A percentile compares a stretch with the other conserved stretches of the same genome.
Conservation (phyloP, 2,113 vertebrate species). For the Bubo bubo region DNA sequence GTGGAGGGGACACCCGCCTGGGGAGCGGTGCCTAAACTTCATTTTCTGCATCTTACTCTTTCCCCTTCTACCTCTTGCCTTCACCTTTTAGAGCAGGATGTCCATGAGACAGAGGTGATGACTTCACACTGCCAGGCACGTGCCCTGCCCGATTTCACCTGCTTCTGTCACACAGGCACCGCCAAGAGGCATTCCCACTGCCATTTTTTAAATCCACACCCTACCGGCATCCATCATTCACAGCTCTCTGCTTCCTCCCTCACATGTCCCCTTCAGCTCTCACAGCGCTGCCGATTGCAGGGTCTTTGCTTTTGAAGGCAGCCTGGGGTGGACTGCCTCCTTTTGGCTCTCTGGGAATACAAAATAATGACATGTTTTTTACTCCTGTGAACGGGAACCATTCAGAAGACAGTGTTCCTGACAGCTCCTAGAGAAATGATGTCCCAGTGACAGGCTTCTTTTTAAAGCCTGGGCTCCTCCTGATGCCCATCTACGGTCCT, state of each 20-base stretch:
- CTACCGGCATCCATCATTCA: background rate
- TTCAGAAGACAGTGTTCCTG: background rate
- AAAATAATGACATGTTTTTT: background rate
- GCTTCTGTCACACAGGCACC: background rate
- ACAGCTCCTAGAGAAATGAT: background rate
- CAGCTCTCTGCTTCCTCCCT: background rate
- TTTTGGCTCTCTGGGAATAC: slow-evolving; percentile 40
- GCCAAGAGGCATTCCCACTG: background rate
- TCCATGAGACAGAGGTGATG: background rate
- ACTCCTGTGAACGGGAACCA: background rate
- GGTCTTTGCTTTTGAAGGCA: slow-evolving; percentile 10
- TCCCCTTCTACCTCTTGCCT: background rate
- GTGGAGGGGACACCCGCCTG: background rate
- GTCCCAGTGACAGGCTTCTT: background rate
- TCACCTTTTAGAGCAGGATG: background rate
- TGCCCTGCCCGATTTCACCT: background rate
- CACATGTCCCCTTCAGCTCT: background rate
- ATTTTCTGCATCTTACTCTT: background rate
- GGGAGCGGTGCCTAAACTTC: background rate
- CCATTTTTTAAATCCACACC: background rate
- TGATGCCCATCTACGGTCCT: background rate
- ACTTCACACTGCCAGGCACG: background rate
- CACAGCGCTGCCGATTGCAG: background rate
- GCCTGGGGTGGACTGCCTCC: background rate
- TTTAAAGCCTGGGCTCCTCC: background rate